phyloP scores from a whole-genome alignment of 2,113 vertebrate genomes.

The Pachycephala philippinensis region DNA sequence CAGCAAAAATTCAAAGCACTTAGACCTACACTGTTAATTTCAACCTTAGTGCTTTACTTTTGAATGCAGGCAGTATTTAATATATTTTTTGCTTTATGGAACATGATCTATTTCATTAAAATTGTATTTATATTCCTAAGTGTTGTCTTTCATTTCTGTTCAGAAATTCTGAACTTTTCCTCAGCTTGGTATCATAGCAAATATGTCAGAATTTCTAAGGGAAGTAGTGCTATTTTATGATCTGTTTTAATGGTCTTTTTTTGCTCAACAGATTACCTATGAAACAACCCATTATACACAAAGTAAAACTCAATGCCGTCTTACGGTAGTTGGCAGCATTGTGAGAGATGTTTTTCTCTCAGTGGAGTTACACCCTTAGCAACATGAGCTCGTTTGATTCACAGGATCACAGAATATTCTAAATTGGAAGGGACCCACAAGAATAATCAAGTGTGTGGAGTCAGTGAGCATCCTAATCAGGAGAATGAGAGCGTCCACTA shows the following conservation, averaged over 20 bases:
- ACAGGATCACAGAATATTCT: neutral
- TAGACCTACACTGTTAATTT: neutral
- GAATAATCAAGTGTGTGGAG: too few species aligned
- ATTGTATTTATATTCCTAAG: neutral
- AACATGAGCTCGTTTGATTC: neutral
- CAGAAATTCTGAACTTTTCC: neutral
- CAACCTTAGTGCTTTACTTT: neutral
- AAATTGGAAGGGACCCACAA: neutral
- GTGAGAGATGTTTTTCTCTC: neutral
- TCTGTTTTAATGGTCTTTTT: neutral
- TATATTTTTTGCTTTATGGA: neutral
- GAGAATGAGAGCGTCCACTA: too few species aligned
- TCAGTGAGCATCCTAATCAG: too few species aligned
- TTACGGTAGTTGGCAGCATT: neutral
- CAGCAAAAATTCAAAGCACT: neutral
- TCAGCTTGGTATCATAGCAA: neutral
- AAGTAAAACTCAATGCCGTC: neutral
- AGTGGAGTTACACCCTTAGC: neutral
- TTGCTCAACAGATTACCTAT: neutral
- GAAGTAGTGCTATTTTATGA: neutral
- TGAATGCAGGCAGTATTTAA: neutral
- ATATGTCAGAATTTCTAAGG: neutral
- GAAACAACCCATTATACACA: neutral
- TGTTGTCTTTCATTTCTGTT: neutral
- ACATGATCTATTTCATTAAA: neutral